phyloP scores from a whole-genome alignment of 2,888 invertebrate genomes.

The Syritta pipiens region DNA sequence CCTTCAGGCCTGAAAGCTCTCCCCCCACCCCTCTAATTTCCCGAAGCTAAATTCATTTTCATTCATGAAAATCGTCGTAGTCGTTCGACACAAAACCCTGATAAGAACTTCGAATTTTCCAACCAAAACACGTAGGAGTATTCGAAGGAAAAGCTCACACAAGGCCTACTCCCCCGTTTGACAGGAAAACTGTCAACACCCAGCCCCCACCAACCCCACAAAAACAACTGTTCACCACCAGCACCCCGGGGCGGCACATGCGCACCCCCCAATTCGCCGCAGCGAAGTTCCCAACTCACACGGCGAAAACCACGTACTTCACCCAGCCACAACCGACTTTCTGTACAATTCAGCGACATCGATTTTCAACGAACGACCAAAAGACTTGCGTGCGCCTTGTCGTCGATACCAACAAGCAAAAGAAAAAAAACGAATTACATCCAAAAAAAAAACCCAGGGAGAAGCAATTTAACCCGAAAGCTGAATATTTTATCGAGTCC shows the following conservation, averaged over 20 bases:
- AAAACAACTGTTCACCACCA: constrained; percentile 56
- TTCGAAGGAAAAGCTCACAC: constrained; percentile 54
- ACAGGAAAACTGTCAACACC: constrained; percentile 48
- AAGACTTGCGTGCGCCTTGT: constrained; percentile 62
- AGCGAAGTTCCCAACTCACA: constrained; percentile 53
- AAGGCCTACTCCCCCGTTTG: constrained; percentile 15
- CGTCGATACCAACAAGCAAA: constrained; percentile 43
- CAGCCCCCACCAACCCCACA: neutral
- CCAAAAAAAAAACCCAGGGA: constrained; percentile 12
- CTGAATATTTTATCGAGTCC: constrained; percentile 30
- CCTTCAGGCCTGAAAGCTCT: constrained; percentile 41
- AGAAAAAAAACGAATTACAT: constrained; percentile 23
- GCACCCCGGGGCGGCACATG: constrained; percentile 31
- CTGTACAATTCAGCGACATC: constrained; percentile 66
- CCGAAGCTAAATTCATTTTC: constrained; percentile 38
- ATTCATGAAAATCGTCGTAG: constrained; percentile 45
- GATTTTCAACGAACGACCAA: constrained; percentile 68
- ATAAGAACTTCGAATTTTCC: constrained; percentile 59
- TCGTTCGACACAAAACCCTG: constrained; percentile 28
- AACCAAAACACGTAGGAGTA: constrained; percentile 42
- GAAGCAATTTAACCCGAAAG: too few species aligned
- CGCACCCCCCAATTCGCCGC: constrained; percentile 49
- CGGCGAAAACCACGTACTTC: constrained; percentile 45
- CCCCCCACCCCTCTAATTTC: too few species aligned
- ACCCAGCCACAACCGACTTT: constrained; percentile 56